A percentile compares a stretch with the other conserved stretches of the same genome.
Conservation (phyloP, 2,797 vertebrate species). For the Carduelis carduelis region DNA sequence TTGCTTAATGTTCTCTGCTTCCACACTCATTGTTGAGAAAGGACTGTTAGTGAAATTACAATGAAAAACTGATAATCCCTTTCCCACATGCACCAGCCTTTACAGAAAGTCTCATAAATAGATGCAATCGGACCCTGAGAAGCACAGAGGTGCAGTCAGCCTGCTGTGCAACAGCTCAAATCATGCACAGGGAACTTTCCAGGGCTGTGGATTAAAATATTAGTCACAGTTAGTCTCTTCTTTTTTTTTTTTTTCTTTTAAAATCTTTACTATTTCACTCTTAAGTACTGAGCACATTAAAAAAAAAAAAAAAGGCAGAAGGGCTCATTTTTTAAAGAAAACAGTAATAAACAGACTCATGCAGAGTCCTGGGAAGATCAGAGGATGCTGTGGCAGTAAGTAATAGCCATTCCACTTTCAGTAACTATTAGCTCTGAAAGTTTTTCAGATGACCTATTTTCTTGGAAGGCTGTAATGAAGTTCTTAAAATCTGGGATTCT, state of each 20-base stretch:
- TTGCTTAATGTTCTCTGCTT: neutral
- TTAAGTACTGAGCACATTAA: neutral
- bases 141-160: neutral
- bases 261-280: neutral
- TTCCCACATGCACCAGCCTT: neutral
- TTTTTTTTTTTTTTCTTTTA: neutral
- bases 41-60: neutral
- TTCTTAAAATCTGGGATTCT: neutral
- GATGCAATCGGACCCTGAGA: neutral
- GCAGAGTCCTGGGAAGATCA: neutral
- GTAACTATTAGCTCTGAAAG: neutral
- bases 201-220: neutral
- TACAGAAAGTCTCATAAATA: neutral
- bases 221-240: neutral
- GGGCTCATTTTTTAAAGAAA: neutral
- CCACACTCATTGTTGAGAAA: neutral
- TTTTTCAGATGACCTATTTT: neutral
- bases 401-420: neutral
- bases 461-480: neutral
- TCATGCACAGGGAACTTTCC: neutral
- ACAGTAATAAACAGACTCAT: neutral
- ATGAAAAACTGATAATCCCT: neutral
- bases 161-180: neutral
- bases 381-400: slow-evolving; percentile 5
- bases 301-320: neutral